Evolutionary conservation across 2,797 vertebrate species (phyloP).

Genomic region (Brachyrhaphis roseni): DNA sequence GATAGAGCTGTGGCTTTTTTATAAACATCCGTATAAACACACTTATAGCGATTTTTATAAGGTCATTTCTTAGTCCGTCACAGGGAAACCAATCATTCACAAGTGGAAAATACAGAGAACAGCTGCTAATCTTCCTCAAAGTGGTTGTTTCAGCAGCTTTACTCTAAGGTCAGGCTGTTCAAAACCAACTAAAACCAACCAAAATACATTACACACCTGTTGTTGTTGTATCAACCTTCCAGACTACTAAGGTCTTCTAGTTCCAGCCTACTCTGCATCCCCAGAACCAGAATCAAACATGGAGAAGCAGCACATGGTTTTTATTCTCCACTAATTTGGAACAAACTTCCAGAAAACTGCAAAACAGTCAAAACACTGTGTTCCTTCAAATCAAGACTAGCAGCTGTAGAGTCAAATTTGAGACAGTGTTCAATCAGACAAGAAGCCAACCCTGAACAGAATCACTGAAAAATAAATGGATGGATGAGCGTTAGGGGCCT

Average conservation of each 20-base stretch:
- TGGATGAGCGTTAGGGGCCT: not conserved
- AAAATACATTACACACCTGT: too few species aligned
- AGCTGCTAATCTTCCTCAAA: not conserved
- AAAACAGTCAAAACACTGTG: too few species aligned
- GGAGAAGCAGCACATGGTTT: too few species aligned
- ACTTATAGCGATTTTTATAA: not conserved
- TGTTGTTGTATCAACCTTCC: too few species aligned
- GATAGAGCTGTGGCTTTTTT: not conserved
- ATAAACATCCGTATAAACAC: too few species aligned
- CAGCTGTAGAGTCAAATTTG: not conserved
- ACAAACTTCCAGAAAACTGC: too few species aligned
- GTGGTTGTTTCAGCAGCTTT: not conserved
- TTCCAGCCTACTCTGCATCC: too few species aligned
- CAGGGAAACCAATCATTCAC: not conserved
- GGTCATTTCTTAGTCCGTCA: too few species aligned
- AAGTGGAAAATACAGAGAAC: not conserved
- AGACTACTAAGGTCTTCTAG: too few species aligned
- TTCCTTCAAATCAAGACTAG: not conserved
- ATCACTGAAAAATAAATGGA: not conserved
- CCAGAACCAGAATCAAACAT: too few species aligned
- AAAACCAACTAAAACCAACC: not conserved
- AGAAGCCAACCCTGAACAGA: not conserved
- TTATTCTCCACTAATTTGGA: too few species aligned
- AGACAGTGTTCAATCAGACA: not conserved
- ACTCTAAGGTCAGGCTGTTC: not conserved